Percentiles rank a stretch among this genome's conserved stretches.
These are phyloP conservation scores for Anoura caudifer DNA, from an alignment of 2,113 vertebrate species.

Conservation along the genomic window DNA sequence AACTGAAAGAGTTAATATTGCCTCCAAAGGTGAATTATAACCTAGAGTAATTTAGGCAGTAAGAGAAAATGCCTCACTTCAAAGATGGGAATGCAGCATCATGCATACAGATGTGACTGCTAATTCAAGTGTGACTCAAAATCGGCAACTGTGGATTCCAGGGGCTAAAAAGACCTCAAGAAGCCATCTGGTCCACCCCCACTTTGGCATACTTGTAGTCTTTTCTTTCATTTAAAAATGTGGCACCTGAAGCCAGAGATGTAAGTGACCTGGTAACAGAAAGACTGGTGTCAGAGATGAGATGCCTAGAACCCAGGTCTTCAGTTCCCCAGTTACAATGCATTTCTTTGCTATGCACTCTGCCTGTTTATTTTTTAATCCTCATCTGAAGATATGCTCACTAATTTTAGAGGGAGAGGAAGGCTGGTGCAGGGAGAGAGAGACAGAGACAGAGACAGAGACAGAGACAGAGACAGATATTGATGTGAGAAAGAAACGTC, in stretches of 20 bases:
- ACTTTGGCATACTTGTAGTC: not conserved
- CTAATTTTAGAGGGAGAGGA: no score
- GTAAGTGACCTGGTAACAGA: not conserved
- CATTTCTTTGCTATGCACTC: not conserved
- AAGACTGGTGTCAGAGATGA: not conserved
- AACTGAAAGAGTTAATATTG: slow-evolving; percentile 45
- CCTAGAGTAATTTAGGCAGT: slow-evolving; percentile 62
- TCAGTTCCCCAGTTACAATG: not conserved
- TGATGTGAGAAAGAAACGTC: no score
- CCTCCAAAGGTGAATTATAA: slow-evolving; percentile 62
- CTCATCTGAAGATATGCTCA: no score
- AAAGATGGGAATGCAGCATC: slow-evolving; percentile 44
- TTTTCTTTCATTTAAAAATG: not conserved
- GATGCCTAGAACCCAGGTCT: not conserved
- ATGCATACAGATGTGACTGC: slow-evolving; percentile 59
- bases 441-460: no score
- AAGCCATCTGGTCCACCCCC: not conserved
- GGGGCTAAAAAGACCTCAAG: slow-evolving; percentile 7
- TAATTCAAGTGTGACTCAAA: slow-evolving; percentile 32
- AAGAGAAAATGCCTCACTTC: slow-evolving; percentile 61
- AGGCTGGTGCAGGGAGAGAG: no score
- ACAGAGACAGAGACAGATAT: no score
- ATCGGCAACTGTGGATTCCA: not conserved
- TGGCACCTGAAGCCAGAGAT: not conserved
- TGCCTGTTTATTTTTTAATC: not conserved